Evolutionary conservation across 2,888 invertebrate genomes (phyloP).

Genomic region (Watsonalla binaria): DNA sequence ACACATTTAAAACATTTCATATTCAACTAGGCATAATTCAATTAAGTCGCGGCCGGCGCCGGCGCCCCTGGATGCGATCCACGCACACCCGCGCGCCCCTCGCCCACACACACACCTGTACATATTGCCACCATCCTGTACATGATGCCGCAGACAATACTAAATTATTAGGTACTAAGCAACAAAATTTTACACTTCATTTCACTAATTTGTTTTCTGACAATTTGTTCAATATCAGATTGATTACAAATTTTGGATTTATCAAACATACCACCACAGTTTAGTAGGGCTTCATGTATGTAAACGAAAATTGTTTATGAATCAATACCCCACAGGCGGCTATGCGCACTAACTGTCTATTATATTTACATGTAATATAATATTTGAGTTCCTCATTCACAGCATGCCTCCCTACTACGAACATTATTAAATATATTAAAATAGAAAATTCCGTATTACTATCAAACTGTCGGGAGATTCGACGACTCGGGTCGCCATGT

Average conservation of each 20-base stretch:
- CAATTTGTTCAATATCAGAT: conserved; percentile 41
- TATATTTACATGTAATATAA: conserved; percentile 48
- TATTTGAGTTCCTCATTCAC: conserved; percentile 34
- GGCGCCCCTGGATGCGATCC: conserved; percentile 42
- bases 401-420: conserved; percentile 57
- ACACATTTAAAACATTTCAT: conserved; percentile 78
- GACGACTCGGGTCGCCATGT: conserved; percentile 47
- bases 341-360: conserved; percentile 29
- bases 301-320: conserved; percentile 25
- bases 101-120: conserved; percentile 35
- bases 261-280: conserved; percentile 35
- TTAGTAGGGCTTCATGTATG: conserved; percentile 34
- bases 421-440: conserved; percentile 71
- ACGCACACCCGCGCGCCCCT: conserved; percentile 13
- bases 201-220: conserved; percentile 32
- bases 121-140: conserved; percentile 45
- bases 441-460: conserved; percentile 75
- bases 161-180: conserved; percentile 52
- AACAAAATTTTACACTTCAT: conserved; percentile 51
- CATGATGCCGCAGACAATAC: conserved; percentile 29
- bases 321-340: conserved; percentile 34
- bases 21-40: conserved; percentile 74
- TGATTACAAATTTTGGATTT: conserved; percentile 25
- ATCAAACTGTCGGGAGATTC: conserved; percentile 70
- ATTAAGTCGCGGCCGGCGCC: conserved; percentile 49